phyloP scores from a whole-genome alignment of 2,797 vertebrate genomes.

The Sebastiscus albofasciatus region DNA sequence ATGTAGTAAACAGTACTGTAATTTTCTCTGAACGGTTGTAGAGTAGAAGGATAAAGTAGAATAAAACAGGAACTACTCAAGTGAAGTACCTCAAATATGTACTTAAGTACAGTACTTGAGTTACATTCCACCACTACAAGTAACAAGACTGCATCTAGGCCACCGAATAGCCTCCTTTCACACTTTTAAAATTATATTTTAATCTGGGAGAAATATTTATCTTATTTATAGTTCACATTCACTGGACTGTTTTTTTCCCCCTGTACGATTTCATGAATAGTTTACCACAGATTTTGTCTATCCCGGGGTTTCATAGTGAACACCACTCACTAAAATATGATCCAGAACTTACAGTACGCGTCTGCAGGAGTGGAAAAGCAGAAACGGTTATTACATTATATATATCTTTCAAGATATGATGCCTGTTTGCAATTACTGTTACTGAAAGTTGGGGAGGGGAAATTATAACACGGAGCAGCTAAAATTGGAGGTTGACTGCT shows the following conservation, averaged over 20 bases:
- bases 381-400: background rate
- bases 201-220: background rate
- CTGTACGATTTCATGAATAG: background rate
- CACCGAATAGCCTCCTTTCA: background rate
- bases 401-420: constrained; percentile 45
- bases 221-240: constrained; percentile 5
- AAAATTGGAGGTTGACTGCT: constrained; percentile 33
- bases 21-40: background rate
- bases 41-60: background rate
- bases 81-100: background rate
- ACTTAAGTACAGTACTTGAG: background rate
- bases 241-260: background rate
- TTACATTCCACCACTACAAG: background rate
- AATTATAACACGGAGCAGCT: constrained; percentile 32
- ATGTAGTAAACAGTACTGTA: background rate
- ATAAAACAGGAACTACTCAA: background rate
- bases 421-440: constrained; percentile 57
- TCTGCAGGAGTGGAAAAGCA: constrained; percentile 46
- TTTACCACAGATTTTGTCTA: constrained; percentile 1
- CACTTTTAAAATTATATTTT: constrained; percentile 17
- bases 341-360: constrained; percentile 21
- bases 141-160: background rate
- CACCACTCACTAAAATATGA: constrained; percentile 25
- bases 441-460: constrained; percentile 17
- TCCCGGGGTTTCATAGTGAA: constrained; percentile 35